These are phyloP conservation scores for Glyptemys insculpta DNA, from an alignment of 2,797 vertebrate genomes.

Conservation along the genomic window DNA sequence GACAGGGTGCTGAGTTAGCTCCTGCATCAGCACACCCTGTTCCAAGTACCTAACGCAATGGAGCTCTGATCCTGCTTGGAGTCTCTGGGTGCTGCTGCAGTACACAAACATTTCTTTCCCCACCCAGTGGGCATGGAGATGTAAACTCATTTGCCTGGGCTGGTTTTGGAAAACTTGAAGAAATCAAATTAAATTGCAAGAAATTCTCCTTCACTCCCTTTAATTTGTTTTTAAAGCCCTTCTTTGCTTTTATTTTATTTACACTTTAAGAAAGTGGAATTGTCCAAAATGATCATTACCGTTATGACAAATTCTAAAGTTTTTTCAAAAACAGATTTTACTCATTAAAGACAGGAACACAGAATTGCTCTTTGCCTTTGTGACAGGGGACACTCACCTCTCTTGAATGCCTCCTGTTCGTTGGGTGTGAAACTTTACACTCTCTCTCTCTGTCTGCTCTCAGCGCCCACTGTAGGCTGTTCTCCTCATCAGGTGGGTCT, in stretches of 20 bases:
- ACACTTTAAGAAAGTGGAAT: not conserved
- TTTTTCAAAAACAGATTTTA: slow-evolving; percentile 1
- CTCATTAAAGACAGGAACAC: not conserved
- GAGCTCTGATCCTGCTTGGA: not conserved
- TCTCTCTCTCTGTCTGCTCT: not conserved
- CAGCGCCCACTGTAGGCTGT: not conserved
- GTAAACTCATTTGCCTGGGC: not conserved
- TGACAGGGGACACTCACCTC: not conserved
- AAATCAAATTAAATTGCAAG: not conserved
- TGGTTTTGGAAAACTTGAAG: not conserved
- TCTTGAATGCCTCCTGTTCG: no score
- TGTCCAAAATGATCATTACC: not conserved
- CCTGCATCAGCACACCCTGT: no score
- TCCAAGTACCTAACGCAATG: not conserved
- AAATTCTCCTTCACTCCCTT: not conserved
- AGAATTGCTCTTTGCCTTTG: not conserved
- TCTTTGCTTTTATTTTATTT: not conserved
- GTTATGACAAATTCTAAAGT: not conserved
- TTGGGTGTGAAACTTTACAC: not conserved
- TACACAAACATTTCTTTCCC: not conserved
- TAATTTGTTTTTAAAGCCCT: not conserved
- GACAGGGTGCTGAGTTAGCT: no score
- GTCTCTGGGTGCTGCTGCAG: not conserved
- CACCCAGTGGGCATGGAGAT: not conserved
- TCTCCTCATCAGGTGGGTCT: no score